Evolutionary conservation across 2,797 vertebrate species (phyloP), one percentile per base, ranked within the genome.

Genomic region (Notolabrus celidotus): DNA sequence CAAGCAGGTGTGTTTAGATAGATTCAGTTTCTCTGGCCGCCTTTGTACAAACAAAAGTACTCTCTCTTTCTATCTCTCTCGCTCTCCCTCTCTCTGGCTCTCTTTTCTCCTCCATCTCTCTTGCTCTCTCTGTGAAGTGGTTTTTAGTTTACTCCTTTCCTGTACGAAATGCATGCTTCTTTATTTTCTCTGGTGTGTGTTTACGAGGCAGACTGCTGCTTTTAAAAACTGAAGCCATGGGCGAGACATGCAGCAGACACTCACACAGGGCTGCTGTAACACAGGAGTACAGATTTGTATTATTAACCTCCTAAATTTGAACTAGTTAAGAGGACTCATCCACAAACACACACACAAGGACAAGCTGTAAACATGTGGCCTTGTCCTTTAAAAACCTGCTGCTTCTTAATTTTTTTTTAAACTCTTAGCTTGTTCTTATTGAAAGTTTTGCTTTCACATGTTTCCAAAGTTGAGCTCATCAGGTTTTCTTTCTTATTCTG

Each of bases 1-100:
- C 57, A 79, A 69, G 65, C 81, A 87, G 82, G 71, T 84, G 81
- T 87, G 81, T 80, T 82, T 77, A 34, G 68, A 84, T 49, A 52
- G 52, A 79, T 82, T 67, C 33, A 50, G 78, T 82, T 83, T 78
- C 74, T 68, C 38, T 46, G 12, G 17, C 49, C 59, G 34, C 34
- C 58, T 56, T 22, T 58, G 42, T 41, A 67, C 27, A 67, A 74
- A 59, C 46, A 47, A 47, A 31, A 25, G 20, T 12, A 5, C 23
- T 16, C 46, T 47, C 46, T 16, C 22, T 25, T 46, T 3, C 46
- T 46, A 20, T 20, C 42, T 22, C 22, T 47, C 45, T 15, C 34
- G 58, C 49, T 0, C 27, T 59, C 19, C 17, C 0, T 19, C 29
- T 2, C 5, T 5, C 19, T 15, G 11, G 31, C 9, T 46, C 39